phyloP scores from a whole-genome alignment of 2,797 vertebrate genomes.

The Eleutherodactylus coqui region DNA sequence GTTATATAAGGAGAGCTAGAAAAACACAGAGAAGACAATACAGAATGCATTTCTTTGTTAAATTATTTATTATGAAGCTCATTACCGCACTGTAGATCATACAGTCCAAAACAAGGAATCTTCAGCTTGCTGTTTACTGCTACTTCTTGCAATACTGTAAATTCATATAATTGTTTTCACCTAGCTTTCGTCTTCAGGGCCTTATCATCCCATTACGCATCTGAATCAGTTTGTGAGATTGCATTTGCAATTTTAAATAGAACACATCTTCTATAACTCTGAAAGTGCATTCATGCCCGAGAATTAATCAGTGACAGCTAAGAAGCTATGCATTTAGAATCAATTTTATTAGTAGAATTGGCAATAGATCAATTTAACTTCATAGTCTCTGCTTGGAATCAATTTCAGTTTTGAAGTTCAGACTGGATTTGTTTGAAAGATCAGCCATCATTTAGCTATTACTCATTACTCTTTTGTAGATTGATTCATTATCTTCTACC shows the following conservation, averaged over 20 bases:
- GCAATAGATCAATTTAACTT: conserved; percentile 63
- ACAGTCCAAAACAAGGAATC: neutral
- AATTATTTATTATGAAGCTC: neutral
- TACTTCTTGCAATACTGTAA: conserved; percentile 45
- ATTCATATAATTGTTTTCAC: conserved; percentile 56
- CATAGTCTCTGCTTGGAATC: conserved; percentile 54
- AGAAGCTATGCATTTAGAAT: conserved; percentile 61
- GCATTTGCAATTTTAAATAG: conserved; percentile 59
- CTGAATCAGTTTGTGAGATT: conserved; percentile 51
- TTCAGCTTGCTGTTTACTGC: conserved; percentile 41
- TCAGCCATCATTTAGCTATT: conserved; percentile 62
- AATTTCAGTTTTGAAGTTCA: conserved; percentile 61
- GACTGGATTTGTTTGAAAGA: conserved; percentile 36
- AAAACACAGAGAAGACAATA: neutral
- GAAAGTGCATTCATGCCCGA: conserved; percentile 52
- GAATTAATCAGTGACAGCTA: conserved; percentile 63
- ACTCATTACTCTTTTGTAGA: conserved; percentile 59
- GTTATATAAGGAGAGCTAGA: neutral
- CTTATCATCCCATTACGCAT: conserved; percentile 56
- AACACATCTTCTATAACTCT: conserved; percentile 56
- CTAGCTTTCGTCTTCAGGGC: conserved; percentile 46
- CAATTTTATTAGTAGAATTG: conserved; percentile 65
- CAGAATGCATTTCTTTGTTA: neutral
- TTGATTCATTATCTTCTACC: conserved; percentile 66
- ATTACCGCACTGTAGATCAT: conserved; percentile 10